These are phyloP conservation scores for Sebastes itinus DNA, from an alignment of 2,797 vertebrate genomes.

Conservation along the genomic window DNA sequence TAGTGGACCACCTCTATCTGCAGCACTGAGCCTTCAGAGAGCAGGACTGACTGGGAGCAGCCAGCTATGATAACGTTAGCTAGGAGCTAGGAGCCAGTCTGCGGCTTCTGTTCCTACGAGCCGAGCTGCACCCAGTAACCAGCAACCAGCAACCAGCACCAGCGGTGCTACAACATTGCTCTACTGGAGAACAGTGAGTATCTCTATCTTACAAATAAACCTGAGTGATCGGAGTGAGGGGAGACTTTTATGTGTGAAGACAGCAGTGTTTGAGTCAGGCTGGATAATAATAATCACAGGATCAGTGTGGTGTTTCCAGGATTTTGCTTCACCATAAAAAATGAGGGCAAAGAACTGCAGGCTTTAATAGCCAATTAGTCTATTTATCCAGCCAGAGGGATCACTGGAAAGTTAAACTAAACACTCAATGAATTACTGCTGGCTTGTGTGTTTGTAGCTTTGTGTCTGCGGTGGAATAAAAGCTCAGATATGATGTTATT, in stretches of 20 bases:
- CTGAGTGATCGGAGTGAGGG: neutral
- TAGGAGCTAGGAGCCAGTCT: slow-evolving; percentile 29
- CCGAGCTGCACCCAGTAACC: slow-evolving; percentile 50
- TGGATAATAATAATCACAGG: slow-evolving; percentile 9
- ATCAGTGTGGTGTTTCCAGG: slow-evolving; percentile 27
- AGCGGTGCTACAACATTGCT: slow-evolving; percentile 26
- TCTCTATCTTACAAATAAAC: neutral
- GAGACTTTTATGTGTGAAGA: neutral
- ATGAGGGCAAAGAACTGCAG: slow-evolving; percentile 44
- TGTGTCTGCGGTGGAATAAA: neutral
- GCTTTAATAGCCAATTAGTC: slow-evolving; percentile 50
- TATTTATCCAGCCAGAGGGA: slow-evolving; percentile 47
- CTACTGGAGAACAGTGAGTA: slow-evolving; percentile 63
- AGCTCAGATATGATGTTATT: neutral
- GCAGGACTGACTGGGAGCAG: slow-evolving; percentile 31
- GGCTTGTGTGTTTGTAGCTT: neutral
- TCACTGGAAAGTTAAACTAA: slow-evolving; percentile 3
- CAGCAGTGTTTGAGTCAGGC: neutral
- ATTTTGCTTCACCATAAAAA: slow-evolving; percentile 29
- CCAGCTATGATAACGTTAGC: slow-evolving; percentile 25
- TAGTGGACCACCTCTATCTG: neutral
- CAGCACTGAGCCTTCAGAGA: neutral
- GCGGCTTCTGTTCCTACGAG: slow-evolving; percentile 50
- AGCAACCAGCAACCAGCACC: neutral
- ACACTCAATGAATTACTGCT: neutral